phyloP scores from a whole-genome alignment of 1,140 invertebrate species.

The Drosophila lini region DNA sequence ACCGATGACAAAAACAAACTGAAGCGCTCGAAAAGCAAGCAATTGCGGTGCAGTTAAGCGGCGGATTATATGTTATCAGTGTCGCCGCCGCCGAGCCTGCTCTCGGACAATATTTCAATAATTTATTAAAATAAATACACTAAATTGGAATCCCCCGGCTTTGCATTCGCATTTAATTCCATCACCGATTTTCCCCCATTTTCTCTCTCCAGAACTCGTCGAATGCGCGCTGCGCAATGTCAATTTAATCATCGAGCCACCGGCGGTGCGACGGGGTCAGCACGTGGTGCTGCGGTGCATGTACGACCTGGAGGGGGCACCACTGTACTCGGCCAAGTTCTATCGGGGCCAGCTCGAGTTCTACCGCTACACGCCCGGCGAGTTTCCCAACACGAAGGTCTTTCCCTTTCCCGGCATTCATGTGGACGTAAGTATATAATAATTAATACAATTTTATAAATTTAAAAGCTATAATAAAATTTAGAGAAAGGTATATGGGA shows the following conservation, averaged over 20 bases:
- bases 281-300: slow-evolving; percentile 89
- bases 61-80: slow-evolving; percentile 57
- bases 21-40: slow-evolving; percentile 25
- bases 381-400: slow-evolving; percentile 88
- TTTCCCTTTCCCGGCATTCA: slow-evolving; percentile 90
- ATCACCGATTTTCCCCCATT: slow-evolving; percentile 15
- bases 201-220: slow-evolving; percentile 62
- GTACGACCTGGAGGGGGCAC: slow-evolving; percentile 90
- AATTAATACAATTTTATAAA: not conserved
- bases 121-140: slow-evolving; percentile 59
- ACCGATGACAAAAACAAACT: slow-evolving; percentile 18
- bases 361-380: slow-evolving; percentile 90
- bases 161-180: slow-evolving; percentile 44
- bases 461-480: not conserved
- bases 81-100: slow-evolving; percentile 21
- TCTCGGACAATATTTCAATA: slow-evolving; percentile 46
- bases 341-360: slow-evolving; percentile 92
- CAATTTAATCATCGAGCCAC: slow-evolving; percentile 85
- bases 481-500: not conserved
- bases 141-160: slow-evolving; percentile 56
- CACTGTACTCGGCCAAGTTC: slow-evolving; percentile 92
- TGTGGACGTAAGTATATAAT: slow-evolving; percentile 89
- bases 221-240: slow-evolving; percentile 85
- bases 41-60: slow-evolving; percentile 54
- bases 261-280: slow-evolving; percentile 88